Percentiles rank a stretch among this genome's conserved stretches.
Evolutionary conservation across 2,113 vertebrate genomes (phyloP).

Genomic region (Tenrec ecaudatus): DNA sequence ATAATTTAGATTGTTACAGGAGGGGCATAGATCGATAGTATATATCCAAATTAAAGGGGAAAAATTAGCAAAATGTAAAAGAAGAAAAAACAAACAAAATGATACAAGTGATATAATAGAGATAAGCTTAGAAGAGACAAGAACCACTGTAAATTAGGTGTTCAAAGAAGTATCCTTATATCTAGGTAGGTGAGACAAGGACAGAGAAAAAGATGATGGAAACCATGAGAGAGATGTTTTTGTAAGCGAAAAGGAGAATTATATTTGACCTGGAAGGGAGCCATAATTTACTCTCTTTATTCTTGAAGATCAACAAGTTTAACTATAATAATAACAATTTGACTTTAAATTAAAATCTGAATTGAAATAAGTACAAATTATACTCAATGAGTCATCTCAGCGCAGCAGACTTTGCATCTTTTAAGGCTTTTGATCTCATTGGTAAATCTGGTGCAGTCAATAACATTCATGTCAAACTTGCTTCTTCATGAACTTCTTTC

Average conservation of each 20-base stretch:
- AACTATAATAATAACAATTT: background rate
- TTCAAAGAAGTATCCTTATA: background rate
- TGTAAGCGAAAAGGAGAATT: background rate
- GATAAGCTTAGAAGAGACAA: background rate
- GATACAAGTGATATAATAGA: background rate
- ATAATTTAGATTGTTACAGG: background rate
- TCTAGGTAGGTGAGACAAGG: background rate
- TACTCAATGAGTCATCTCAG: background rate
- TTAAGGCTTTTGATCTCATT: background rate
- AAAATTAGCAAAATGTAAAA: no score
- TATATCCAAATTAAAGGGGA: background rate
- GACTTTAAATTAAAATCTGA: background rate
- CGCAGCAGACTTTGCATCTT: background rate
- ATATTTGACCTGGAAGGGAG: background rate
- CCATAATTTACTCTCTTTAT: background rate
- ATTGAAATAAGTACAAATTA: background rate
- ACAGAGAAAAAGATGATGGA: background rate
- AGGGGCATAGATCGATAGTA: background rate
- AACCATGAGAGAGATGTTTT: background rate
- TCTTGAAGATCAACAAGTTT: background rate
- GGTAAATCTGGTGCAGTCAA: background rate
- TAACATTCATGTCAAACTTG: background rate
- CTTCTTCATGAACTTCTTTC: background rate
- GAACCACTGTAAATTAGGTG: background rate
- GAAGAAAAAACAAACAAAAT: background rate